Base-by-base conservation (phyloP, 2,113 vertebrate genomes). In the Procavia capensis region DNA sequence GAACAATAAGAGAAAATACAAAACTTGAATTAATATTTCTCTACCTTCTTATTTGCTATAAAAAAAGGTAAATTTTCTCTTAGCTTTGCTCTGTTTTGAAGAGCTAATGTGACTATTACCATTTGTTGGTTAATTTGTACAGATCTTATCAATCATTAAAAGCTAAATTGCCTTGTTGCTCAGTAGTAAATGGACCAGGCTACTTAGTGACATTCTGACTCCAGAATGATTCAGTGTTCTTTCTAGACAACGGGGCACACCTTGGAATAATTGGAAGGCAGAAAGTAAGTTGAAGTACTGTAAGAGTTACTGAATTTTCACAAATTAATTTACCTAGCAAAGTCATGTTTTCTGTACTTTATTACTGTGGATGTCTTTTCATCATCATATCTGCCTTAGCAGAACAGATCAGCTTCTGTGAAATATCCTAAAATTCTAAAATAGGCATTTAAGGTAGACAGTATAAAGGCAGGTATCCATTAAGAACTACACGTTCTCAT, bases 91-190 rank as follows among this genome's bases (percentile, higher is more conserved):
- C 93, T 47, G 82, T 86, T 36, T n/a, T 85, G 43, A 78, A 82
- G 31, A 94, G 54, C 29, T 79, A 27, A 93, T 86, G 61, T 89
- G 2, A 3, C n/a, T 61, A 47, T 86, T 75, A 36, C 39, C 57
- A 66, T 79, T 83, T 63, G 54, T 83, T 93, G 88, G 95, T 87
- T 93, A 90, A 92, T 85, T 95, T 39, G 17, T 57, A 57, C 41
- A 63, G 68, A 92, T 61, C 63, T 96, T 80, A 82, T 90, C 41
- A 84, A 41, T 92, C 85, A 80, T 86, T 93, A 92, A 89, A 74
- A 41, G 17, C 27, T 89, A 91, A 66, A 91, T 86, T 86, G 75
- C 87, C 54, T 90, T 86, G 76, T 64, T 92, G 70, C 41, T 83
- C 8, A 54, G 14, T 87, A n/a, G 16, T 82, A 96, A 91, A 83